Evolutionary conservation across 2,888 invertebrate genomes (phyloP).

Genomic region (Oscheius sp.): DNA sequence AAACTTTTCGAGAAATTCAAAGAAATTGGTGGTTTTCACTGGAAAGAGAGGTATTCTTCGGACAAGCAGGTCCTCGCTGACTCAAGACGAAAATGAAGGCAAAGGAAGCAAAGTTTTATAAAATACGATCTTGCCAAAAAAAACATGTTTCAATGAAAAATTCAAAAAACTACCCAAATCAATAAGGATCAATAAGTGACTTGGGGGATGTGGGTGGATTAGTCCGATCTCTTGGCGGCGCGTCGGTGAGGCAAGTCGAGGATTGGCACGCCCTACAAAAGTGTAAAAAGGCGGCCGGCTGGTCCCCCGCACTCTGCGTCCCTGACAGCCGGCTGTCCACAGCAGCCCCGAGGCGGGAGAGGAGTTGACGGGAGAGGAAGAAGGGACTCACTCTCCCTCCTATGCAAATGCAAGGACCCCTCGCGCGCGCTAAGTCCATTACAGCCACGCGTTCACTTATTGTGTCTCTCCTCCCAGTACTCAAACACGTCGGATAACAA

Average conservation of each 20-base stretch:
- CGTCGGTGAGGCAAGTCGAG: slow-evolving; percentile 32
- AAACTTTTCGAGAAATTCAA: too few species aligned
- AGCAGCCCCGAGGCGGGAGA: not conserved
- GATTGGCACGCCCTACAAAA: slow-evolving; percentile 38
- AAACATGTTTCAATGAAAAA: not conserved
- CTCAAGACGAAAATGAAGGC: not conserved
- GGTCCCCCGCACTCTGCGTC: slow-evolving; percentile 39
- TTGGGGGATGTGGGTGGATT: slow-evolving; percentile 22
- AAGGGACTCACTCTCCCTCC: slow-evolving; percentile 6
- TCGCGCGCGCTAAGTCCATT: slow-evolving; percentile 27
- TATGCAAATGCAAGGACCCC: slow-evolving; percentile 30
- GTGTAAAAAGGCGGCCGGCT: slow-evolving; percentile 39
- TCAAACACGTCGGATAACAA: slow-evolving; percentile 27
- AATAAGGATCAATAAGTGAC: slow-evolving; percentile 25
- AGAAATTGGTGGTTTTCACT: not conserved
- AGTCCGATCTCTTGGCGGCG: slow-evolving; percentile 20
- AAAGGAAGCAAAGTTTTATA: not conserved
- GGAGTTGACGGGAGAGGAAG: too few species aligned
- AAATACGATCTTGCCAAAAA: not conserved
- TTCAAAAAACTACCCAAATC: not conserved
- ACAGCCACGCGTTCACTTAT: slow-evolving; percentile 31
- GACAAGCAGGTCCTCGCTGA: too few species aligned
- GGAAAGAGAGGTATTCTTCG: not conserved
- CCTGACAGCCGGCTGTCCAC: slow-evolving; percentile 36
- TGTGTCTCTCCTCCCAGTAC: slow-evolving; percentile 21